Conservation (phyloP, 2,888 invertebrate species). For the Pycnomerus fuliginosus region DNA sequence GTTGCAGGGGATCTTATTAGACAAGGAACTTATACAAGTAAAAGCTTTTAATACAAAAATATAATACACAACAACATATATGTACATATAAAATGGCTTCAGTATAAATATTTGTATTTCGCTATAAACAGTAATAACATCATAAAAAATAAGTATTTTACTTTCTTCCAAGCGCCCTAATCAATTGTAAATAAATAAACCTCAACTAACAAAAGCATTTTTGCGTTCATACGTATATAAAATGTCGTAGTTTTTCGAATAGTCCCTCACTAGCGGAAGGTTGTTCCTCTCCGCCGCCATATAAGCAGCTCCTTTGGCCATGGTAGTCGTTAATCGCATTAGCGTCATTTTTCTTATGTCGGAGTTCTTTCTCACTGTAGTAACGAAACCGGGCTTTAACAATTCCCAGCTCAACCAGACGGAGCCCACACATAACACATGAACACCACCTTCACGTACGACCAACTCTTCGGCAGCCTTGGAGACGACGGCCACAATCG, state of each 20-base stretch:
- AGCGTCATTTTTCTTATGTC: slow-evolving; percentile 61
- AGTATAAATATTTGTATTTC: background rate
- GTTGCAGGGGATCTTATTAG: too few relatives aligned
- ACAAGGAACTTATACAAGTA: too few relatives aligned
- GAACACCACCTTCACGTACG: slow-evolving; percentile 56
- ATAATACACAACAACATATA: background rate
- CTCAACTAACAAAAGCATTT: slow-evolving; percentile 5
- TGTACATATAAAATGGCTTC: too few relatives aligned
- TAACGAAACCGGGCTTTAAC: slow-evolving; percentile 69
- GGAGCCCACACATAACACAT: slow-evolving; percentile 88
- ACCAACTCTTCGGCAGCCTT: slow-evolving; percentile 62
- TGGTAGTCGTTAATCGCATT: slow-evolving; percentile 69
- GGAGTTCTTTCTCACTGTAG: slow-evolving; percentile 54
- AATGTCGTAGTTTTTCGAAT: slow-evolving; percentile 65
- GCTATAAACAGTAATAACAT: background rate
- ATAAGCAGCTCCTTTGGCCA: slow-evolving; percentile 85
- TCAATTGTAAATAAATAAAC: slow-evolving; percentile 1
- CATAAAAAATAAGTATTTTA: background rate
- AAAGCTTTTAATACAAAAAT: background rate
- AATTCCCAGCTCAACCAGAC: slow-evolving; percentile 93
- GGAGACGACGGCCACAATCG: slow-evolving; percentile 63
- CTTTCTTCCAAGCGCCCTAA: background rate
- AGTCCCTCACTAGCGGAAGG: slow-evolving; percentile 67
- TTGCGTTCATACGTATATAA: slow-evolving; percentile 61
- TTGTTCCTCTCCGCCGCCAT: slow-evolving; percentile 73